phyloP scores from a whole-genome alignment of 2,888 invertebrate species.

The Drosophila putrida region DNA sequence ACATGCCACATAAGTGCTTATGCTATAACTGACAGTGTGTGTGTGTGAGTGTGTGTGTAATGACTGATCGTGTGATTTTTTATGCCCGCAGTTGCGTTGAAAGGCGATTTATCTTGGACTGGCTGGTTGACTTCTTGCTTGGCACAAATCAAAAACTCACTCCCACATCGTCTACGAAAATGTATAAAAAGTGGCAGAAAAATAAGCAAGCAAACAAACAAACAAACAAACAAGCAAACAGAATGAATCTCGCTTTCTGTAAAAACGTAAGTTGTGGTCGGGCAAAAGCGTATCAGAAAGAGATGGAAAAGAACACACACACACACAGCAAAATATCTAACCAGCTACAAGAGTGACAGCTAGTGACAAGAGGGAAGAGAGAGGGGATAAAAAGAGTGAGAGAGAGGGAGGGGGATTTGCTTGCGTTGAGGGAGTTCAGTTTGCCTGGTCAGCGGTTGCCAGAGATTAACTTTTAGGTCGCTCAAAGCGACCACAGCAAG shows the following conservation, averaged over 20 bases:
- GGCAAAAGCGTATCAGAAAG: conserved; percentile 34
- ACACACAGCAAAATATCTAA: conserved; percentile 56
- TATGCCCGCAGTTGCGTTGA: conserved; percentile 77
- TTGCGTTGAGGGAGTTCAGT: conserved; percentile 29
- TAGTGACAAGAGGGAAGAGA: not conserved
- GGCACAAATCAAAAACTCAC: conserved; percentile 62
- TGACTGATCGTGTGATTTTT: conserved; percentile 82
- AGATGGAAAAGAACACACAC: conserved; percentile 28
- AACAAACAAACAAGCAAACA: conserved; percentile 54
- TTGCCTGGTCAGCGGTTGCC: conserved; percentile 75
- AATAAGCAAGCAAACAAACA: conserved; percentile 73
- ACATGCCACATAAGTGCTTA: conserved; percentile 69
- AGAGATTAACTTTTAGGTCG: conserved; percentile 81
- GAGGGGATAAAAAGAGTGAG: not conserved
- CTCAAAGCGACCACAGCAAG: conserved; percentile 80
- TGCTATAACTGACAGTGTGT: conserved; percentile 53
- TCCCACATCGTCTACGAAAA: conserved; percentile 8
- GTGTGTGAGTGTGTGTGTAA: conserved; percentile 62
- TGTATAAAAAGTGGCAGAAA: conserved; percentile 67
- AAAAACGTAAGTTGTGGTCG: conserved; percentile 76
- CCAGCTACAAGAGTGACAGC: conserved; percentile 31
- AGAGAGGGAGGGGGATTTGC: not conserved
- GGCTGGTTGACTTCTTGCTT: conserved; percentile 64
- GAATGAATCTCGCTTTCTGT: conserved; percentile 40
- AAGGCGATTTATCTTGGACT: conserved; percentile 82